These are phyloP conservation scores for Xyliphius kryptos DNA, from an alignment of 2,113 vertebrate species.

Conservation along the genomic window DNA sequence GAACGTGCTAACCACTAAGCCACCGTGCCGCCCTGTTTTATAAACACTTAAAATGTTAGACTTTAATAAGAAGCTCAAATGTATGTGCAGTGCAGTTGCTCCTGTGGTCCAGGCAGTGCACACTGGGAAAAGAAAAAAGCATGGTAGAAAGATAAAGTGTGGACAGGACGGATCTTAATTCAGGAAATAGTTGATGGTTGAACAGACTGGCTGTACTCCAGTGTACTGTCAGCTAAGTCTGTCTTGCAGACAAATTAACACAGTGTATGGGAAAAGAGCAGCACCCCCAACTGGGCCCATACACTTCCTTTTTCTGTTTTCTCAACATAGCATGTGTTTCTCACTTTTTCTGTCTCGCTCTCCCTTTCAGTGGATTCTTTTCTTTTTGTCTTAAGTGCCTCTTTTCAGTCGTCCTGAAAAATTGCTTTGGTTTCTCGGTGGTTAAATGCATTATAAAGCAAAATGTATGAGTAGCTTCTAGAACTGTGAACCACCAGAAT, in stretches of 20 bases:
- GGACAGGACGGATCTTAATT: slow-evolving; percentile 40
- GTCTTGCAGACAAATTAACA: slow-evolving; percentile 57
- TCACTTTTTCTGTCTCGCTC: slow-evolving; percentile 4
- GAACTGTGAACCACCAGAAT: neutral
- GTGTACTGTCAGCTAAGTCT: slow-evolving; percentile 46
- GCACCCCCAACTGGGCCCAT: slow-evolving; percentile 50
- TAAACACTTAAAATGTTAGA: too few species aligned
- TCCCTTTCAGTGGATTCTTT: slow-evolving; percentile 1
- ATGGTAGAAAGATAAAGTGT: slow-evolving; percentile 10
- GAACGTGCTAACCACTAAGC: too few species aligned
- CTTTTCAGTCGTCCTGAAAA: too few species aligned
- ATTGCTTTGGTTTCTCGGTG: too few species aligned
- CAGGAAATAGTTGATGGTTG: slow-evolving; percentile 48
- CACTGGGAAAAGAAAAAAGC: neutral
- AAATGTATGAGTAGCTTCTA: too few species aligned
- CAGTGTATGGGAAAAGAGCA: slow-evolving; percentile 53
- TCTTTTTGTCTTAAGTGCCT: too few species aligned
- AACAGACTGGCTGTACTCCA: slow-evolving; percentile 45
- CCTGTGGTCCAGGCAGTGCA: too few species aligned
- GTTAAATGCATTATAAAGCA: too few species aligned
- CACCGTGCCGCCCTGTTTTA: too few species aligned
- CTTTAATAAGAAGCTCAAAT: neutral
- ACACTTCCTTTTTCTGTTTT: slow-evolving; percentile 35
- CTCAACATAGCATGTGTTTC: slow-evolving; percentile 16
- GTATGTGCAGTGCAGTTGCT: too few species aligned